These are phyloP conservation scores for Brachylomia viminalis DNA, from an alignment of 2,888 invertebrate species.

Conservation along the genomic window DNA sequence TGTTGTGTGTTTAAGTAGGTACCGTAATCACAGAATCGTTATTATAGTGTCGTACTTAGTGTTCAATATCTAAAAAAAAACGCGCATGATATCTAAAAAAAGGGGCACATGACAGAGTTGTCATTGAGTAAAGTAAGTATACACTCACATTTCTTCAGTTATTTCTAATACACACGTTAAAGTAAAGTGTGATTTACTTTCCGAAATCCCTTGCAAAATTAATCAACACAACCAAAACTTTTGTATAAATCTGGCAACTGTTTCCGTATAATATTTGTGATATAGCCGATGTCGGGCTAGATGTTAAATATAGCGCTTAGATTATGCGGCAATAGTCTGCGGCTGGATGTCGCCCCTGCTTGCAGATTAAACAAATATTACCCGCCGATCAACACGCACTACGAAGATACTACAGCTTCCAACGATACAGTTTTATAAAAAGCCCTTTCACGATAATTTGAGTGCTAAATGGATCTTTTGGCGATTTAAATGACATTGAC, in stretches of 20 bases:
- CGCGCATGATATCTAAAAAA: too few species aligned
- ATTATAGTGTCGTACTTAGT: too few species aligned
- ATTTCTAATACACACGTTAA: background rate
- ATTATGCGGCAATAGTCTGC: slow-evolving; percentile 85
- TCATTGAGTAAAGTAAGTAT: background rate
- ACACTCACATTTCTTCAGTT: background rate
- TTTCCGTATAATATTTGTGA: slow-evolving; percentile 63
- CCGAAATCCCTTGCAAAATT: slow-evolving; percentile 11
- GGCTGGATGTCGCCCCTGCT: slow-evolving; percentile 81
- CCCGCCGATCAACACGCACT: slow-evolving; percentile 75
- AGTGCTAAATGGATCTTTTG: too few species aligned
- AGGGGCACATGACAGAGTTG: too few species aligned
- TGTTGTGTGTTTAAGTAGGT: too few species aligned
- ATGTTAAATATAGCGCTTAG: slow-evolving; percentile 85
- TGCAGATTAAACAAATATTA: slow-evolving; percentile 90
- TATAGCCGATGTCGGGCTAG: slow-evolving; percentile 62
- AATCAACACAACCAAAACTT: slow-evolving; percentile 21
- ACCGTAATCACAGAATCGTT: too few species aligned
- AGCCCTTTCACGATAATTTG: background rate
- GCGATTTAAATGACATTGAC: too few species aligned
- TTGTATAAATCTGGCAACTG: slow-evolving; percentile 33
- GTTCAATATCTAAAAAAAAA: too few species aligned
- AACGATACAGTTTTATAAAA: background rate
- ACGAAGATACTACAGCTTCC: slow-evolving; percentile 63
- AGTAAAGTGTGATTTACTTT: background rate